A percentile compares a stretch with the other conserved stretches of the same genome.
Evolutionary conservation across 2,113 vertebrate species (phyloP).

Genomic region (Suricata suricatta): DNA sequence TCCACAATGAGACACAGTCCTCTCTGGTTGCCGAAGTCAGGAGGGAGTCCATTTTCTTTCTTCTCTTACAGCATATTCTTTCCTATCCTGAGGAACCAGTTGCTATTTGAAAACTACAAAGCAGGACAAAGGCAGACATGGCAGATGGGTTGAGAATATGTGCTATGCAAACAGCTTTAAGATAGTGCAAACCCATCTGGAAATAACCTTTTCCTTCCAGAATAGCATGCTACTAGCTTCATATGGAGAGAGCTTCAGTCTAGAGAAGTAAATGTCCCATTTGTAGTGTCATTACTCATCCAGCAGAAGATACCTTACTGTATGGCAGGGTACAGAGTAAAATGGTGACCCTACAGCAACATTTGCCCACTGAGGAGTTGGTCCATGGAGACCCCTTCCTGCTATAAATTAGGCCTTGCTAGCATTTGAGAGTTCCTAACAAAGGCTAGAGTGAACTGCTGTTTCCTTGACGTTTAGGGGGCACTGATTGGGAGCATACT

Average conservation of each 20-base stretch:
- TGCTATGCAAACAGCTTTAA: neutral
- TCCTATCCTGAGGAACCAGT: neutral
- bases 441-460: neutral
- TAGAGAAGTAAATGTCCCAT: neutral
- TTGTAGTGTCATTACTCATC: neutral
- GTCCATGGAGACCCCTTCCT: neutral
- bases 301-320: neutral
- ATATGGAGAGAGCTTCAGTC: neutral
- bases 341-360: neutral
- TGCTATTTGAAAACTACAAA: conserved; percentile 29
- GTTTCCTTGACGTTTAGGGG: neutral
- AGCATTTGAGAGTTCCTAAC: neutral
- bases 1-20: neutral
- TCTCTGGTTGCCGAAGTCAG: neutral
- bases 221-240: neutral
- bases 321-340: neutral
- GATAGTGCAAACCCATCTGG: neutral
- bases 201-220: conserved; percentile 4
- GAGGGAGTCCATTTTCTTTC: neutral
- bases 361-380: neutral
- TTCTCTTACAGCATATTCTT: neutral
- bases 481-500: neutral
- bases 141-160: neutral
- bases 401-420: neutral
- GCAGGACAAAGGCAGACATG: neutral